Base-by-base conservation (phyloP, 2,888 invertebrate species). In the Trachelus troglodyta region DNA sequence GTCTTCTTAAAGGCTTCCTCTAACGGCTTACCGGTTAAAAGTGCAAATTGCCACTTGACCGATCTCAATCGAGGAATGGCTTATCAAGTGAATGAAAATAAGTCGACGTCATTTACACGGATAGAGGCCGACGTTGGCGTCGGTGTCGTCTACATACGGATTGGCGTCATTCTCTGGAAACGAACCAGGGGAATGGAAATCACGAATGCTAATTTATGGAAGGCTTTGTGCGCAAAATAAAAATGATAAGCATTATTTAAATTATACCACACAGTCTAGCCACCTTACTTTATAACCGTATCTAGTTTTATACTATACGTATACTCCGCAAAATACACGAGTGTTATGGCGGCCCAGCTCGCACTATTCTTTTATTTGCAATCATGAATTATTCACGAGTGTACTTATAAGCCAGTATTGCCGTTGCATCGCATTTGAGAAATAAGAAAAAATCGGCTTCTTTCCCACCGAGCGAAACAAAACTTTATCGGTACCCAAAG, bases 301-400 rank as follows among this genome's bases (percentile, higher is more conserved):
- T 40, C 15, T 40, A 40, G 4, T 40, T 15, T 40, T 40, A 40
- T 15, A 15, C 40, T 40, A 40, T 40, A 40, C 40, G 40, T 40
- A 40, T 15, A 40, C 40, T 15, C 4, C 40, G 15, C 15, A 15
- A 69, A 69, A 30, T 69, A 69, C 69, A 33, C 69, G n/a, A 33
- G 30, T 69, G 33, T 69, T 33, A 33, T 33, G 30, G 33, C 69
- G 69, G 33, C 4, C 31, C 69, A 33, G 30, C 85, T 78, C 83
- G 80, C 79, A 71, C 82, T 81, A 83, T 83, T 87, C 86, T 87
- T 89, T 90, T 89, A 87, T 88, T 88, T 89, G 84, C 82, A 78
- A 81, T 80, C 77, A 80, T 90, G 89, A 88, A 90, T 90, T 90
- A 90, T 90, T 90, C 90, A 90, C 89, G 88, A 90, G 85, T 85